These are phyloP conservation scores for Diploscapter pachys DNA, from an alignment of 1,140 invertebrate species.

Conservation along the genomic window DNA sequence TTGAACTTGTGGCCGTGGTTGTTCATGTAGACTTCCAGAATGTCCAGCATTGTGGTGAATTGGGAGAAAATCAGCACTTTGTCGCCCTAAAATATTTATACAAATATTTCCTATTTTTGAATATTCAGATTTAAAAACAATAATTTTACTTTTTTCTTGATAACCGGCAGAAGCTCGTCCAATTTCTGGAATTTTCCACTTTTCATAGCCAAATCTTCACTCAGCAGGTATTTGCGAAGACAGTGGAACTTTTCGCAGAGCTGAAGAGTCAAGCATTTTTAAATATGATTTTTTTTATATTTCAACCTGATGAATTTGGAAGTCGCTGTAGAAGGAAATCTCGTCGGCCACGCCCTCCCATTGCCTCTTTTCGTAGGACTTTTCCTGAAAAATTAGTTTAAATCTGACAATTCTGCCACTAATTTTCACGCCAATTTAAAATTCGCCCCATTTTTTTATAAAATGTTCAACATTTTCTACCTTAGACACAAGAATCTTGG, in stretches of 20 bases:
- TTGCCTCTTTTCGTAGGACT: conserved; percentile 75
- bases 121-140: conserved; percentile 9
- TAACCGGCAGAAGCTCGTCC: conserved; percentile 61
- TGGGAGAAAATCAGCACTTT: conserved; percentile 87
- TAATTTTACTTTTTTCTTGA: conserved; percentile 36
- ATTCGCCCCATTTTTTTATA: too few species aligned
- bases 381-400: conserved; percentile 55
- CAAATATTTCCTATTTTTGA: too few species aligned
- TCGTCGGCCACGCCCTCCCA: conserved; percentile 80
- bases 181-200: conserved; percentile 65
- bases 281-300: too few species aligned
- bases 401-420: too few species aligned
- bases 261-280: conserved; percentile 44
- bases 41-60: conserved; percentile 86
- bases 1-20: conserved; percentile 72
- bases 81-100: conserved; percentile 42
- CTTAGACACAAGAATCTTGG: conserved; percentile 70
- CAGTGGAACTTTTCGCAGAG: conserved; percentile 66
- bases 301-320: conserved; percentile 72
- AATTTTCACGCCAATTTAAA: too few species aligned
- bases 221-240: conserved; percentile 52
- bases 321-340: conserved; percentile 80
- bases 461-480: conserved; percentile 14
- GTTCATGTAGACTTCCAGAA: conserved; percentile 78
- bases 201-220: conserved; percentile 60